A percentile compares a stretch with the other conserved stretches of the same genome.
Conservation (phyloP, 2,888 invertebrate species). For the Doris montereyensis region DNA sequence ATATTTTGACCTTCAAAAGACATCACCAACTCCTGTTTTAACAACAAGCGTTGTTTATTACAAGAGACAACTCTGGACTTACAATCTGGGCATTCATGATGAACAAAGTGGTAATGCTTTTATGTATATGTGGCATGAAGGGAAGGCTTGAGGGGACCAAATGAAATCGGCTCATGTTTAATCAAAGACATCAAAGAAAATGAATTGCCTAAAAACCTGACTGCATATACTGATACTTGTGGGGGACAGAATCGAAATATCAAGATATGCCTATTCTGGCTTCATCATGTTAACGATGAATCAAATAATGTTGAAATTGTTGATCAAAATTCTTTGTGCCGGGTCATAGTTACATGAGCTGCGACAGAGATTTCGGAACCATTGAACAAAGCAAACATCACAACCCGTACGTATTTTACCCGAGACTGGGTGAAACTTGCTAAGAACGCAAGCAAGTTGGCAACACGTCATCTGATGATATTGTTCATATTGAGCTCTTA, state of each 20-base stretch:
- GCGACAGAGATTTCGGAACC: constrained; percentile 9
- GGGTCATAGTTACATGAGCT: constrained; percentile 17
- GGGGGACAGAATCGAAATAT: constrained; percentile 12
- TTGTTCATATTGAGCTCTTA: background rate
- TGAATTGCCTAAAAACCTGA: background rate
- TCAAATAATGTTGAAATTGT: background rate
- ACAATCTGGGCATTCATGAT: no score
- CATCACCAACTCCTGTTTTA: background rate
- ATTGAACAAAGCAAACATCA: background rate
- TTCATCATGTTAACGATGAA: background rate
- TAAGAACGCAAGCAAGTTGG: background rate
- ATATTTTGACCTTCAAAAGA: no score
- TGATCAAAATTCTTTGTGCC: constrained; percentile 12
- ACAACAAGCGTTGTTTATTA: background rate
- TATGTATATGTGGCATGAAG: constrained; percentile 25
- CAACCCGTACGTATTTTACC: background rate
- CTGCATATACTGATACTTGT: constrained; percentile 7
- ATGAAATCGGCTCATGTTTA: constrained; percentile 26
- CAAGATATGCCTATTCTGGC: background rate
- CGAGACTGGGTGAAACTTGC: background rate
- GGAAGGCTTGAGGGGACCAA: background rate
- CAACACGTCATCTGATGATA: background rate
- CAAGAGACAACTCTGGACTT: background rate
- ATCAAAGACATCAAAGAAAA: background rate
- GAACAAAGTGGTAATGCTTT: background rate